Conservation (phyloP, 2,113 vertebrate species). For the Octodon degus region DNA sequence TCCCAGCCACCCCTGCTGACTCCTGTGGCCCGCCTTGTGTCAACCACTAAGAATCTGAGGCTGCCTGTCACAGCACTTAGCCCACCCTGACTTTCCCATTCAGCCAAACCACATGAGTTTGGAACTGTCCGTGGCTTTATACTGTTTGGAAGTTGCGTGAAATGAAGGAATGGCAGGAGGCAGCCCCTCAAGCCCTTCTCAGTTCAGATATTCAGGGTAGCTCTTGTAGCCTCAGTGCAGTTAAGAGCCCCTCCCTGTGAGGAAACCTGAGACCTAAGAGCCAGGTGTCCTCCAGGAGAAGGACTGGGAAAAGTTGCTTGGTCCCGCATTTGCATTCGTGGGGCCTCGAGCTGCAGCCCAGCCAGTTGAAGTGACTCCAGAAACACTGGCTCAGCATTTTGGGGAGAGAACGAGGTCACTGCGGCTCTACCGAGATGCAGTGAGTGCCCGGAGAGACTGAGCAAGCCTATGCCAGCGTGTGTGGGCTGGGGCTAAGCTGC, state of each 20-base stretch:
- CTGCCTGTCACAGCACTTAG: not conserved
- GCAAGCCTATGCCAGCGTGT: not conserved
- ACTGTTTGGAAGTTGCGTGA: not conserved
- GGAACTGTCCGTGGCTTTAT: not conserved
- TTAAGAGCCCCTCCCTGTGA: not conserved
- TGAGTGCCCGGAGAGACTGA: not conserved
- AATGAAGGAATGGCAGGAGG: not conserved
- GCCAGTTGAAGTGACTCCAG: not conserved
- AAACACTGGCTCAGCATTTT: not conserved
- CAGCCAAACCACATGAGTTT: not conserved
- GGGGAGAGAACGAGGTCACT: not conserved
- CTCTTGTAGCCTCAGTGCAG: not conserved
- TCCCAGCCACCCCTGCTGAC: not conserved
- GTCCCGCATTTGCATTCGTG: not conserved
- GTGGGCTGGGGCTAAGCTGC: not conserved
- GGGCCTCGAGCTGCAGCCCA: not conserved
- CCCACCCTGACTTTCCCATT: not conserved
- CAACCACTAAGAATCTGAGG: not conserved
- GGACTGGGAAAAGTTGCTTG: not conserved
- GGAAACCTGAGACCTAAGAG: not conserved
- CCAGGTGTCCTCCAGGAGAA: not conserved
- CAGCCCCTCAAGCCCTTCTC: not conserved
- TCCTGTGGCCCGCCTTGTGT: not conserved
- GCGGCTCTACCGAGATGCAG: not conserved
- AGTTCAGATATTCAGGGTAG: not conserved